Evolutionary conservation across 2,888 invertebrate genomes (phyloP), one percentile per base, ranked within the genome.

Genomic region (Drosophila neutralis): DNA sequence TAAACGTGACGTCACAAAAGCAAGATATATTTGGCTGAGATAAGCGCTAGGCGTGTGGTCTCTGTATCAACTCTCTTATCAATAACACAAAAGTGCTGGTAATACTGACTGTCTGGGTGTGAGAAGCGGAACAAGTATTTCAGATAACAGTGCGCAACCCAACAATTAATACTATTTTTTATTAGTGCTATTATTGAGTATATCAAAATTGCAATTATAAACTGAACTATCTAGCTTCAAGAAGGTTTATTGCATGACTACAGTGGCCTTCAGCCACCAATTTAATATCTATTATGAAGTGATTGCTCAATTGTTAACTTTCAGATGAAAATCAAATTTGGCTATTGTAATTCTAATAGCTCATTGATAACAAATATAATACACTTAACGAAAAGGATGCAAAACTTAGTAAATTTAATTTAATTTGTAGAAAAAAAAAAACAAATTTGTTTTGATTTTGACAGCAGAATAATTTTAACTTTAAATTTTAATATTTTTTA

Each of bases 1-100:
- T 11, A 2, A 18, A 13, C 11, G 13, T 63, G 53, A 65, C n/a
- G 33, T 71, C 54, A 70, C 33, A 56, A 40, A 27, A 10, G 24
- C 18, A 18, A 42, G n/a, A 53, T 24, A 54, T n/a, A 18, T 57
- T 57, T 15, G n/a, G 31, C 13, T 38, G 27, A 54, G 27, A 56
- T 38, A 56, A 27, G 24, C 54, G 10, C 6, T n/a, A 18, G 21
- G 38, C 7, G n/a, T 5, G 4, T 21, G n/a, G 15, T 27, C 18
- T 3, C 15, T 42, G 24, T 1, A 4, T 10, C 6, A 38, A 18
- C n/a, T 31, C 15, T 38, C 18, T 60, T 69, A 53, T 60, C 56
- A 27, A 7, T 15, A 38, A 3, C 6, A 38, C 5, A 56, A 56
- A 42, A 40, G 49, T 33, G 10, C 52, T 36, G 4, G 33, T 59